Conservation (phyloP, 2,797 vertebrate species). For the Amblyraja radiata region DNA sequence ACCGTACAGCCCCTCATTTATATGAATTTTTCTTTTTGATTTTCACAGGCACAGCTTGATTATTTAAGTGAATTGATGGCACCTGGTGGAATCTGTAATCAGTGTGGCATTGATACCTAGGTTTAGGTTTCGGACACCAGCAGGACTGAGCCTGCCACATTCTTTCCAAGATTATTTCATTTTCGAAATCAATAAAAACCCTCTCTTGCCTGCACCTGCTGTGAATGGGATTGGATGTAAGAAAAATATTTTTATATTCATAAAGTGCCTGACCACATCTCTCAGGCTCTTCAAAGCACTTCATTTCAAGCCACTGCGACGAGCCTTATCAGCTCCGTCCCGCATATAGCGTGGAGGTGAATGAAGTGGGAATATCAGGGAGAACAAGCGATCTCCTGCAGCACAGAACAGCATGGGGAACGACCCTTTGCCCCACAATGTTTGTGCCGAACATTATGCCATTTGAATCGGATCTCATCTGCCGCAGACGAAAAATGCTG, state of each 20-base stretch:
- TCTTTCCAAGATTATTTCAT: constrained; percentile 1
- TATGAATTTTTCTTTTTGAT: not conserved
- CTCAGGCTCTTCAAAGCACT: not conserved
- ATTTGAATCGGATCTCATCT: no score
- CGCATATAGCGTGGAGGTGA: no score
- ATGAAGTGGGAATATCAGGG: not conserved
- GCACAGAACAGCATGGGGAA: no score
- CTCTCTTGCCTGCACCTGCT: not conserved
- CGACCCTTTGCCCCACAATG: no score
- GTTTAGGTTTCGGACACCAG: not conserved
- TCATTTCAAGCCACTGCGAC: not conserved
- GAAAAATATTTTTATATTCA: not conserved
- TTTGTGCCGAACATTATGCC: no score
- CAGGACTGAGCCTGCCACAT: not conserved
- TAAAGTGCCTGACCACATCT: not conserved
- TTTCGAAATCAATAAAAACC: constrained; percentile 8
- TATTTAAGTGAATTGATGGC: not conserved
- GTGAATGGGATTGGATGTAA: not conserved
- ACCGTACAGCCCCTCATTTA: no score
- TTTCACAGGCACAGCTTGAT: not conserved
- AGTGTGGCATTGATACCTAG: not conserved
- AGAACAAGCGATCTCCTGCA: not conserved
- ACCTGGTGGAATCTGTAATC: not conserved
- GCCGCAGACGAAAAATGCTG: no score
- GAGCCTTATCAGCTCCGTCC: not conserved